phyloP scores from a whole-genome alignment of 2,888 invertebrate genomes.

The Cremastinae sp. region DNA sequence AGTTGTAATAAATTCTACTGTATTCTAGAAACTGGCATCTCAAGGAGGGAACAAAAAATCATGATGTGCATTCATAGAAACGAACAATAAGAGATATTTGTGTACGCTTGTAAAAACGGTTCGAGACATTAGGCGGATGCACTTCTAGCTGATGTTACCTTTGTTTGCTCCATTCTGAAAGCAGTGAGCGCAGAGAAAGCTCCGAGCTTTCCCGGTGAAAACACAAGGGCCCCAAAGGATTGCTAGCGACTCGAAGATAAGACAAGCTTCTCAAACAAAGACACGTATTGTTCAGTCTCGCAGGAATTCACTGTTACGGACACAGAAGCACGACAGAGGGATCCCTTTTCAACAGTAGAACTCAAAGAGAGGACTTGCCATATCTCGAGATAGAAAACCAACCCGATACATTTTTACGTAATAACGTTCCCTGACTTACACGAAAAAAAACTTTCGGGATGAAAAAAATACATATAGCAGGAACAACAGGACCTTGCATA shows the following conservation, averaged over 20 bases:
- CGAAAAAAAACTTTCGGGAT: constrained; percentile 14
- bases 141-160: constrained; percentile 30
- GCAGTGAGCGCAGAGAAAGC: neutral
- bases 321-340: constrained; percentile 27
- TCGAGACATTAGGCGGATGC: constrained; percentile 9
- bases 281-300: constrained; percentile 57
- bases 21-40: neutral
- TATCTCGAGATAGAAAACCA: constrained; percentile 18
- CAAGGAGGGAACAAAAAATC: neutral
- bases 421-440: constrained; percentile 1
- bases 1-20: neutral
- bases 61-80: constrained; percentile 22
- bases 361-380: neutral
- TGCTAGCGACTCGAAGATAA: constrained; percentile 57
- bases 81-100: constrained; percentile 37
- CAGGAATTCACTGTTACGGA: constrained; percentile 9
- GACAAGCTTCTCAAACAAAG: constrained; percentile 56
- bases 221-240: constrained; percentile 44
- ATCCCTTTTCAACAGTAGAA: neutral
- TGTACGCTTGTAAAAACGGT: neutral
- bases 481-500: no score
- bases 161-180: constrained; percentile 53
- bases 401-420: constrained; percentile 52
- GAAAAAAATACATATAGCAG: no score
- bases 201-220: constrained; percentile 24